Percentiles rank a stretch among this genome's conserved stretches.
phyloP scores from a whole-genome alignment of 1,140 invertebrate genomes.

The Drosophila arizonae region DNA sequence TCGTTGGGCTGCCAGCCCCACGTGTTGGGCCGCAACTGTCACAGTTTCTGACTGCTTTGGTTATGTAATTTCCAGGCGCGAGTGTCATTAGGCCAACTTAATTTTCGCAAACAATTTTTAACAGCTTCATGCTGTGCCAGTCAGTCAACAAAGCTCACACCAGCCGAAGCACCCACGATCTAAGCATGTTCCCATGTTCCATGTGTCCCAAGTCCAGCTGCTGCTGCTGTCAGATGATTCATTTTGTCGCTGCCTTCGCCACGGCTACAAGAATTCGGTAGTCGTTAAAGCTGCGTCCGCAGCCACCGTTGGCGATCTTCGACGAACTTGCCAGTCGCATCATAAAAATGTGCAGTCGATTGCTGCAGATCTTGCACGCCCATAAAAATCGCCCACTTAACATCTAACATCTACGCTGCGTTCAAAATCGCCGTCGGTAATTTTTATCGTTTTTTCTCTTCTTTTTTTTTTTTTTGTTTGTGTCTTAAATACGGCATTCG shows the following conservation, averaged over 20 bases:
- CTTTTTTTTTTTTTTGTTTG: not conserved
- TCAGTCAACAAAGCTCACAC: slow-evolving; percentile 36
- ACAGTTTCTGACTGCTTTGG: not conserved
- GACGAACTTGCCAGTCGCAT: slow-evolving; percentile 38
- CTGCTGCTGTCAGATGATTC: slow-evolving; percentile 50
- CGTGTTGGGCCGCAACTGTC: slow-evolving; percentile 49
- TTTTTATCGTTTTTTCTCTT: slow-evolving; percentile 31
- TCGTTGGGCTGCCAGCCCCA: slow-evolving; percentile 56
- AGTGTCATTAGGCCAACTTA: slow-evolving; percentile 71
- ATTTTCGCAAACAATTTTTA: slow-evolving; percentile 75
- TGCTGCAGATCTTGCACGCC: slow-evolving; percentile 63
- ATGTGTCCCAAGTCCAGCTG: slow-evolving; percentile 21
- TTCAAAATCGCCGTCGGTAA: slow-evolving; percentile 60
- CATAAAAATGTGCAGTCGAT: slow-evolving; percentile 46
- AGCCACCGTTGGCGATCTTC: slow-evolving; percentile 44
- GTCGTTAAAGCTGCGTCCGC: slow-evolving; percentile 60
- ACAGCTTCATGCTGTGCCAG: slow-evolving; percentile 69
- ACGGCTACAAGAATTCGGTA: slow-evolving; percentile 65
- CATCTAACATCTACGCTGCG: slow-evolving; percentile 48
- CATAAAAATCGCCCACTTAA: slow-evolving; percentile 71
- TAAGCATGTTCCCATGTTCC: slow-evolving; percentile 12
- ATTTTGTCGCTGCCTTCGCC: slow-evolving; percentile 30
- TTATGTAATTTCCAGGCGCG: slow-evolving; percentile 60
- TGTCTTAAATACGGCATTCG: slow-evolving; percentile 34
- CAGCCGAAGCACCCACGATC: slow-evolving; percentile 46